Percentiles rank a stretch among this genome's conserved stretches.
phyloP scores from a whole-genome alignment of 2,797 vertebrate species.

The Trichosurus vulpecula region DNA sequence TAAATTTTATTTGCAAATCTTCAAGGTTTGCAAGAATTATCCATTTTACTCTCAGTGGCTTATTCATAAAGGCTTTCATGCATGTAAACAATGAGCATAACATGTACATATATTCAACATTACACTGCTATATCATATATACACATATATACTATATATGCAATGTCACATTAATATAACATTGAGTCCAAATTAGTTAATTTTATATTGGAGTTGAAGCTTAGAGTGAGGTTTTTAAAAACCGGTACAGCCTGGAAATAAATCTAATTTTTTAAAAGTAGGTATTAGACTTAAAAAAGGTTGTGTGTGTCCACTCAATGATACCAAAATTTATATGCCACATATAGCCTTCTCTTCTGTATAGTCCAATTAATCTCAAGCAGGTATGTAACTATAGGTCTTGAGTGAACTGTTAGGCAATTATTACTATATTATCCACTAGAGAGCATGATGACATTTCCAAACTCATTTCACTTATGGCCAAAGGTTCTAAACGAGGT shows the following conservation, averaged over 20 bases:
- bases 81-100: neutral
- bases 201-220: neutral
- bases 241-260: neutral
- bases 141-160: neutral
- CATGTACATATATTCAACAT: neutral
- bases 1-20: constrained; percentile 62
- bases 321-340: constrained; percentile 66
- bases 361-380: constrained; percentile 71
- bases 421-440: constrained; percentile 83
- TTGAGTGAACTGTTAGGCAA: constrained; percentile 70
- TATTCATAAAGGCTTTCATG: neutral
- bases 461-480: constrained; percentile 76
- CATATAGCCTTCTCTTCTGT: constrained; percentile 52
- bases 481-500: constrained; percentile 70
- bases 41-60: constrained; percentile 46
- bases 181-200: neutral
- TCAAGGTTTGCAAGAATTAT: constrained; percentile 41
- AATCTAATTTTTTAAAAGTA: constrained; percentile 57
- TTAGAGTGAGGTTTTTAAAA: constrained; percentile 26
- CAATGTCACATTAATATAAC: neutral
- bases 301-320: constrained; percentile 27
- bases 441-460: constrained; percentile 82
- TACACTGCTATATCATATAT: constrained; percentile 16
- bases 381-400: constrained; percentile 71
- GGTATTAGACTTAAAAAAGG: constrained; percentile 3